Evolutionary conservation across 2,797 vertebrate genomes (phyloP).

Genomic region (Megalops cyprinoides): DNA sequence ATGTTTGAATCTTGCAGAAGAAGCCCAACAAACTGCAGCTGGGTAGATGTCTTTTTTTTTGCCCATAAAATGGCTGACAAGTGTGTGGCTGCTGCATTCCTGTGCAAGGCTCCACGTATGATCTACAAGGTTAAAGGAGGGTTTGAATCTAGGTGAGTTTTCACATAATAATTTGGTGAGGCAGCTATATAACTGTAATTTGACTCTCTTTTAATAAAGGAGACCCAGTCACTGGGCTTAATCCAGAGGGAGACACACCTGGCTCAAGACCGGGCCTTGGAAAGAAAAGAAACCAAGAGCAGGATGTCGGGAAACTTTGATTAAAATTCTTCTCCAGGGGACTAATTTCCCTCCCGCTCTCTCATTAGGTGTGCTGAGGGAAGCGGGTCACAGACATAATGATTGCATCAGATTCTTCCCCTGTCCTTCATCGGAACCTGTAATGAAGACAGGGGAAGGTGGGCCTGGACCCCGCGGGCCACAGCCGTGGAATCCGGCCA

Average conservation of each 20-base stretch:
- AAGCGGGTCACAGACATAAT: slow-evolving; percentile 61
- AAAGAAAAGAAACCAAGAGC: slow-evolving; percentile 57
- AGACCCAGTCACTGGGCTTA: slow-evolving; percentile 59
- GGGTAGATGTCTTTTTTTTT: no score
- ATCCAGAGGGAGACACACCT: slow-evolving; percentile 69
- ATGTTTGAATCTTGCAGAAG: no score
- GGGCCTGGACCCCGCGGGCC: slow-evolving; percentile 58
- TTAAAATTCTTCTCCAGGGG: slow-evolving; percentile 67
- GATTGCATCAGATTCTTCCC: slow-evolving; percentile 78
- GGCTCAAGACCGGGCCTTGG: slow-evolving; percentile 55
- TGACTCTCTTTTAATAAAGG: slow-evolving; percentile 54
- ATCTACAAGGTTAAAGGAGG: not conserved
- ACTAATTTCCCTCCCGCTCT: slow-evolving; percentile 68
- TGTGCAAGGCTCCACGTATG: not conserved
- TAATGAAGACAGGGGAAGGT: slow-evolving; percentile 74
- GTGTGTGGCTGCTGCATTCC: no score
- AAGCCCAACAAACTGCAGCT: no score
- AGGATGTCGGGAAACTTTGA: slow-evolving; percentile 62
- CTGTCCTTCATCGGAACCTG: slow-evolving; percentile 75
- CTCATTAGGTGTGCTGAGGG: slow-evolving; percentile 80
- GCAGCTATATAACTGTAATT: slow-evolving; percentile 51
- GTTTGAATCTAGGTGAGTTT: not conserved
- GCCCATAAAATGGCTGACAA: no score
- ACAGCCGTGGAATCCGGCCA: slow-evolving; percentile 64
- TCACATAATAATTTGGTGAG: not conserved